These are phyloP conservation scores for Aphaenogaster floridana DNA, from an alignment of 1,140 invertebrate genomes.

Conservation along the genomic window DNA sequence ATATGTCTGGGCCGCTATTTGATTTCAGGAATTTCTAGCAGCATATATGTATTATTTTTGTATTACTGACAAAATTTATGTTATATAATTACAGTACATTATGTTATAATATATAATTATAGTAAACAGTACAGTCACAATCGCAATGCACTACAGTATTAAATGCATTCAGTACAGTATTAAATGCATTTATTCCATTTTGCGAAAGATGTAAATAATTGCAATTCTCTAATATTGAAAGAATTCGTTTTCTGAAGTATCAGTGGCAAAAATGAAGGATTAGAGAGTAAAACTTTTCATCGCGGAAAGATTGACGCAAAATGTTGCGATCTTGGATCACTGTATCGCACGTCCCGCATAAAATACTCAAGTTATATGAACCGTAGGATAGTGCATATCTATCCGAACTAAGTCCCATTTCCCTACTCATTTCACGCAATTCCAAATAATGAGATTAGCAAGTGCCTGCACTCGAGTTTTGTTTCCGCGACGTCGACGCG, in stretches of 20 bases:
- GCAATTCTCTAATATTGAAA: background rate
- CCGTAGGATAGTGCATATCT: background rate
- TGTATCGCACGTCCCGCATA: background rate
- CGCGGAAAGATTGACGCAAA: background rate
- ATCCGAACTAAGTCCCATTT: slow-evolving; percentile 14
- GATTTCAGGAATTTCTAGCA: background rate
- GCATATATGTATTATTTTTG: background rate
- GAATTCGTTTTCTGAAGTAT: background rate
- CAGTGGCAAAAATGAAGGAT: background rate
- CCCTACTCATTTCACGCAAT: slow-evolving; percentile 48
- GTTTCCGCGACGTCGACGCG: slow-evolving; percentile 38
- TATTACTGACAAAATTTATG: background rate
- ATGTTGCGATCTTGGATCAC: too few species aligned
- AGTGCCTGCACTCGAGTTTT: slow-evolving; percentile 40
- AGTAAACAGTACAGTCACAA: too few species aligned
- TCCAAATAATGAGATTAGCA: slow-evolving; percentile 51
- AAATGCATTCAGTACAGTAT: background rate
- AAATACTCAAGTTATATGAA: background rate
- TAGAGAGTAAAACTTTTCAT: background rate
- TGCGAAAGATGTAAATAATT: slow-evolving; percentile 1
- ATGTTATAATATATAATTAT: too few species aligned
- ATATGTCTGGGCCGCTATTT: slow-evolving; percentile 9
- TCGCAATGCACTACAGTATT: too few species aligned
- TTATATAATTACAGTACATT: background rate
- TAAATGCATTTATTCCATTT: background rate